Evolutionary conservation across 2,888 invertebrate species (phyloP).

Genomic region (Scaptomyza flava): DNA sequence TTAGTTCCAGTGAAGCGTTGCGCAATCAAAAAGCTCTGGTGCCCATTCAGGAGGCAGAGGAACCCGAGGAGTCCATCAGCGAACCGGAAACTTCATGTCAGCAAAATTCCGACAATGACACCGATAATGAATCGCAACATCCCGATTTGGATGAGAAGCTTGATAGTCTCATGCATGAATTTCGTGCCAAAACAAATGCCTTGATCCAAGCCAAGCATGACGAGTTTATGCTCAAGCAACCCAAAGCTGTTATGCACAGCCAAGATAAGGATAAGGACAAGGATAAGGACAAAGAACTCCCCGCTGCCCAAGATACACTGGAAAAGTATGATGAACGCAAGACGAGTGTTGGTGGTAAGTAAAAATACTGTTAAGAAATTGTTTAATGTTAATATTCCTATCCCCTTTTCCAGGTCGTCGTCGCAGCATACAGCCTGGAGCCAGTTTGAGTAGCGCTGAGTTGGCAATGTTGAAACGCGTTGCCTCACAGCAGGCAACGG

Average conservation of each 20-base stretch:
- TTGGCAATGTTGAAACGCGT: conserved; percentile 87
- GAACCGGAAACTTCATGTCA: conserved; percentile 86
- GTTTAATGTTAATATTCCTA: neutral
- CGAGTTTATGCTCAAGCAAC: conserved; percentile 86
- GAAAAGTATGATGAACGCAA: conserved; percentile 67
- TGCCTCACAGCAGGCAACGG: conserved; percentile 81
- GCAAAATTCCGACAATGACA: conserved; percentile 84
- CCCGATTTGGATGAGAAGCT: conserved; percentile 90
- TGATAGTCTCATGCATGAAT: conserved; percentile 89
- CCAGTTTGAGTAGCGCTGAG: conserved; percentile 87
- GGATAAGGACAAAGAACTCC: conserved; percentile 62
- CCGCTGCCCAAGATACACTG: conserved; percentile 43
- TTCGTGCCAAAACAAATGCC: conserved; percentile 89
- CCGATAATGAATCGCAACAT: conserved; percentile 86
- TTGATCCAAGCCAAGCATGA: conserved; percentile 87
- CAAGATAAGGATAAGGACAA: conserved; percentile 82
- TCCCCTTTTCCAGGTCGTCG: conserved; percentile 80
- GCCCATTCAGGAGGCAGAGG: conserved; percentile 86
- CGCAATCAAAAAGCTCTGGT: conserved; percentile 81
- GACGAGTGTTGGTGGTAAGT: conserved; percentile 67
- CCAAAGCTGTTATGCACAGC: conserved; percentile 83
- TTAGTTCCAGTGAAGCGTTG: conserved; percentile 82
- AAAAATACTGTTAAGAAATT: neutral
- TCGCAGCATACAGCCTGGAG: conserved; percentile 87
- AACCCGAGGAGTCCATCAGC: conserved; percentile 87